phyloP scores from a whole-genome alignment of 2,888 invertebrate genomes.

The Troilus luridus region DNA sequence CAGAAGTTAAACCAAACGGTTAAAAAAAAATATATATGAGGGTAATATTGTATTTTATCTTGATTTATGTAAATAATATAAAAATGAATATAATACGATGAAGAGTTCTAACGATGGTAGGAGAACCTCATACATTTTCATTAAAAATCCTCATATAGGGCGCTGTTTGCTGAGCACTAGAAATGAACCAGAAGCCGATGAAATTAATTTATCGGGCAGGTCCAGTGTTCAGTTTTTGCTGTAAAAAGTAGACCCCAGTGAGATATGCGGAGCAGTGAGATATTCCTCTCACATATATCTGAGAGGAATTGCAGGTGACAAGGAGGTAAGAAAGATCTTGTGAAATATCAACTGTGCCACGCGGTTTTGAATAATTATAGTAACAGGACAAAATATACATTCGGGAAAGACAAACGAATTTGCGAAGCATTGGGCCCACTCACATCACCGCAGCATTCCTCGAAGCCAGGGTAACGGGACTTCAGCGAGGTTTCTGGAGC shows the following conservation, averaged over 20 bases:
- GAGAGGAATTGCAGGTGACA: slow-evolving; percentile 9
- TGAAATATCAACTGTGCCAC: background rate
- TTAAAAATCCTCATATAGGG: no score
- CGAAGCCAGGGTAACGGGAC: background rate
- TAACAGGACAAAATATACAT: background rate
- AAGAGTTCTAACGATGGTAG: no score
- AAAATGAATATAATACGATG: no score
- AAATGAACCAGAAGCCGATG: background rate
- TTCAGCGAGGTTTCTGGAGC: background rate
- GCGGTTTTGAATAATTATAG: background rate
- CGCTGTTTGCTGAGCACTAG: background rate
- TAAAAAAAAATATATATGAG: no score
- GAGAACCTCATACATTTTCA: no score
- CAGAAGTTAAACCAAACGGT: no score
- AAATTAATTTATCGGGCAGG: background rate
- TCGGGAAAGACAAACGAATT: background rate
- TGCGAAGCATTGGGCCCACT: background rate
- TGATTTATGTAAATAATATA: no score
- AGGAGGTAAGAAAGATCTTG: background rate
- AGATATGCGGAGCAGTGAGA: background rate
- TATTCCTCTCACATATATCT: background rate
- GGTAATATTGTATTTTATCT: no score
- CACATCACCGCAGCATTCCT: slow-evolving; percentile 4
- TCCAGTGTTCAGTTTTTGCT: background rate
- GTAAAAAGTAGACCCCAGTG: background rate